Conservation (phyloP, 37 sponge, comb jelly and placozoan species). For the Lycopodina hypogea region DNA sequence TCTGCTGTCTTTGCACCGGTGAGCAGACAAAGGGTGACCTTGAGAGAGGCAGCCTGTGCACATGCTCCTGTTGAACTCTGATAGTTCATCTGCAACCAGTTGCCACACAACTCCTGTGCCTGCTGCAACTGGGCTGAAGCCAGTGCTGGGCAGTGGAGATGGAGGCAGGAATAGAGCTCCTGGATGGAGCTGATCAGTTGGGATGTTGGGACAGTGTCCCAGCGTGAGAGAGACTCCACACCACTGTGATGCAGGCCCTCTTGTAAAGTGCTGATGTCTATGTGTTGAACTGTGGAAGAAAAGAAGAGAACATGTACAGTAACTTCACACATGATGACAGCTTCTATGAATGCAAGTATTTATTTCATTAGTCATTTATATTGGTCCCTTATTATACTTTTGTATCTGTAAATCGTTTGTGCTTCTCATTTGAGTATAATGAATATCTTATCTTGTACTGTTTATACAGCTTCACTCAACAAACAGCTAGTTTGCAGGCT, state of each 20-base stretch:
- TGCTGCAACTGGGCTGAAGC: slow-evolving; percentile 11
- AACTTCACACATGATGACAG: too few species aligned
- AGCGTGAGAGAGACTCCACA: slow-evolving; percentile 4
- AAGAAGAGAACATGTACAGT: background rate
- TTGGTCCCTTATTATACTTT: too few species aligned
- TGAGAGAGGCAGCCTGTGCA: slow-evolving; percentile 26
- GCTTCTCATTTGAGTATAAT: too few species aligned
- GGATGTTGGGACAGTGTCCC: slow-evolving; percentile 7
- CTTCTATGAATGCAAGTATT: background rate
- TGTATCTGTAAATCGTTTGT: too few species aligned
- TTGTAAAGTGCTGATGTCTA: background rate
- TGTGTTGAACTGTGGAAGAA: slow-evolving; percentile 20
- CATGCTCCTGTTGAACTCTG: slow-evolving; percentile 1
- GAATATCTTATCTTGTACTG: too few species aligned
- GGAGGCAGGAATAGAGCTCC: slow-evolving; percentile 38
- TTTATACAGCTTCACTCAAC: too few species aligned
- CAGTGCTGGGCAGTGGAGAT: background rate
- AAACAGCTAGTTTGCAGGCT: too few species aligned
- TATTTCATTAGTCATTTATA: background rate
- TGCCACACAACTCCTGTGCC: slow-evolving; percentile 37
- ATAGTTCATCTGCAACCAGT: slow-evolving; percentile 44
- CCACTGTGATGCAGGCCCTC: slow-evolving; percentile 33
- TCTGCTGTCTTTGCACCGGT: slow-evolving; percentile 27
- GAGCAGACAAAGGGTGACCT: slow-evolving; percentile 39
- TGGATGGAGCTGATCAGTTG: slow-evolving; percentile 15